Percentiles rank a stretch among this genome's conserved stretches.
Evolutionary conservation across 2,797 vertebrate species (phyloP).

Genomic region (Sebastes hopkinsi): DNA sequence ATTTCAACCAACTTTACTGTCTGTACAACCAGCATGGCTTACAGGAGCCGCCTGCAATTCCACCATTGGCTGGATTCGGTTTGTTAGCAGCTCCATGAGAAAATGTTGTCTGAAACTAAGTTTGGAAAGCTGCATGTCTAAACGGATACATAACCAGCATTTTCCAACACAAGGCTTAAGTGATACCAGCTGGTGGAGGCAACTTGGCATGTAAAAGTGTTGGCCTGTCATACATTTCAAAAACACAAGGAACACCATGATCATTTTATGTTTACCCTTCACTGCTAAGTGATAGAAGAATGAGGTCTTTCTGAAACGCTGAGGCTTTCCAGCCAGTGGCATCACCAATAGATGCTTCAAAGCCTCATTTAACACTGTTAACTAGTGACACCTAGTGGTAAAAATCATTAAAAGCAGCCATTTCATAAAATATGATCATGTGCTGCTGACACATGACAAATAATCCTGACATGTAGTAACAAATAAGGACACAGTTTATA

Average conservation of each 20-base stretch:
- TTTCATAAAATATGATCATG: background rate
- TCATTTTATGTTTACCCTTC: background rate
- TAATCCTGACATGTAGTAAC: background rate
- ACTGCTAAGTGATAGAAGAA: background rate
- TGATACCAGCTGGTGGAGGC: background rate
- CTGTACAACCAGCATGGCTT: background rate
- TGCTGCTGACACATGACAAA: background rate
- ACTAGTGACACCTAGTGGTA: constrained; percentile 11
- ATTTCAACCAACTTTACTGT: background rate
- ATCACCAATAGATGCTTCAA: background rate
- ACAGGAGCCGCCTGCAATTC: background rate
- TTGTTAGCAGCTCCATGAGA: background rate
- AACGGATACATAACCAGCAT: background rate
- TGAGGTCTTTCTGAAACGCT: background rate
- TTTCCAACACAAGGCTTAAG: background rate
- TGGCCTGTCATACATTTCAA: background rate
- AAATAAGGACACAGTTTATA: background rate
- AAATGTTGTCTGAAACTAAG: background rate
- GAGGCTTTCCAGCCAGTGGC: background rate
- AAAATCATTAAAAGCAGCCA: background rate
- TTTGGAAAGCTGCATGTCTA: constrained; percentile 8
- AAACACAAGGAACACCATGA: background rate
- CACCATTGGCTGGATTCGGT: background rate
- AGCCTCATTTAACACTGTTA: background rate
- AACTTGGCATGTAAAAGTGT: background rate